Evolutionary conservation across 2,888 invertebrate species (phyloP).

Genomic region (Phlogophora meticulosa): DNA sequence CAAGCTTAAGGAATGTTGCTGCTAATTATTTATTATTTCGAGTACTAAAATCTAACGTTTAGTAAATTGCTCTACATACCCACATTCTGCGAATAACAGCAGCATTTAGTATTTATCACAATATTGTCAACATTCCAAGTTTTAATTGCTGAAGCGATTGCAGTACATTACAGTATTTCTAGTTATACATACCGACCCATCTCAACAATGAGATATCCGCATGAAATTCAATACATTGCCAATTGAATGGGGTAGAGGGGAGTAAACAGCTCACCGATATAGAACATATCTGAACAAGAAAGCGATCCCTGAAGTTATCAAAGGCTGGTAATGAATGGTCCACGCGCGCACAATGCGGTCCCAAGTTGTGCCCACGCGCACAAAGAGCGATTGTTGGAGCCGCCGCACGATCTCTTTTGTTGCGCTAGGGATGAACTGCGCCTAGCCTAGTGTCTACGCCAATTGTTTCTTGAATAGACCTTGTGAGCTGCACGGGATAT

Average conservation of each 20-base stretch:
- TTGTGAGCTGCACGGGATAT: background rate
- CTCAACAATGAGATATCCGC: conserved; percentile 31
- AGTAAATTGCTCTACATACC: too few species aligned
- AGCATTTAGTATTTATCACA: background rate
- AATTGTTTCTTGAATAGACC: conserved; percentile 2
- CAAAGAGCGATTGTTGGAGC: conserved; percentile 61
- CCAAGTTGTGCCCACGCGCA: conserved; percentile 61
- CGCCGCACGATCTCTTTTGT: conserved; percentile 54
- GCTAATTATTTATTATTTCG: conserved; percentile 12
- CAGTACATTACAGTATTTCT: background rate
- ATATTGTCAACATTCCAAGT: background rate
- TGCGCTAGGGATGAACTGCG: conserved; percentile 48
- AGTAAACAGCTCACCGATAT: conserved; percentile 42
- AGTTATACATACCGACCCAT: conserved; percentile 1
- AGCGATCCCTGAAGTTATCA: conserved; percentile 66
- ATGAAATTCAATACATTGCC: conserved; percentile 36
- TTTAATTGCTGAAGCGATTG: background rate
- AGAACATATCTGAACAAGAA: conserved; percentile 60
- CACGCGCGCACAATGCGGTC: conserved; percentile 54
- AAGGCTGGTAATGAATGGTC: conserved; percentile 66
- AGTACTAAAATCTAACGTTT: background rate
- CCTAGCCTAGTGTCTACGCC: conserved; percentile 15
- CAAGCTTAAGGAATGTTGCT: conserved; percentile 35
- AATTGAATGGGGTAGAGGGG: conserved; percentile 26
- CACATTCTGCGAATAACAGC: background rate